These are phyloP conservation scores for Chrysolina americana DNA, from an alignment of 2,888 invertebrate species.

Conservation along the genomic window DNA sequence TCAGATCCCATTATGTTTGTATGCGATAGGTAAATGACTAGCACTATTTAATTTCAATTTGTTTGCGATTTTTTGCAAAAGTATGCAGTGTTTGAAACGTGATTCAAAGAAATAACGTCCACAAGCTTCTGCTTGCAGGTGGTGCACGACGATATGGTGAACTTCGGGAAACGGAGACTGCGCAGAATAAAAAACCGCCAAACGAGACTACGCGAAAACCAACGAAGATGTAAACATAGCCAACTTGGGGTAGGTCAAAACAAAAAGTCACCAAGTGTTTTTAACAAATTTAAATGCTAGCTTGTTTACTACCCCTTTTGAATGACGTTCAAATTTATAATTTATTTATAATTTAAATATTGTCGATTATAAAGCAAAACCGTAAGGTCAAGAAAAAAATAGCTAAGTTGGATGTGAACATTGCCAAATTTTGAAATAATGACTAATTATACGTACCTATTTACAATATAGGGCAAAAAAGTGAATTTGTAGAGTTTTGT, in stretches of 20 bases:
- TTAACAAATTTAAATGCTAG: background rate
- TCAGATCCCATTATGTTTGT: slow-evolving; percentile 40
- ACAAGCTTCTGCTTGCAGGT: slow-evolving; percentile 41
- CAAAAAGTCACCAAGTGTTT: slow-evolving; percentile 9
- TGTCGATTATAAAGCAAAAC: too few relatives aligned
- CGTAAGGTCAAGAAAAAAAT: too few relatives aligned
- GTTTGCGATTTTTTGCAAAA: background rate
- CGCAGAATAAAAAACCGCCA: slow-evolving; percentile 53
- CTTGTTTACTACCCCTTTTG: too few relatives aligned
- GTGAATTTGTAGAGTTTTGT: too few relatives aligned
- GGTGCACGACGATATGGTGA: slow-evolving; percentile 56
- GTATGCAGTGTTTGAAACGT: slow-evolving; percentile 14
- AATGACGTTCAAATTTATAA: too few relatives aligned
- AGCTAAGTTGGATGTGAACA: too few relatives aligned
- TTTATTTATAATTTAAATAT: too few relatives aligned
- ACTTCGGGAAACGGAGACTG: slow-evolving; percentile 50
- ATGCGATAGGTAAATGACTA: slow-evolving; percentile 6
- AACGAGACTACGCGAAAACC: slow-evolving; percentile 50
- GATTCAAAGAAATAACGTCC: slow-evolving; percentile 17
- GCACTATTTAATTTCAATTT: slow-evolving; percentile 10
- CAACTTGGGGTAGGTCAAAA: slow-evolving; percentile 34
- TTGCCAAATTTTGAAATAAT: too few relatives aligned
- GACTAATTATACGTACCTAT: too few relatives aligned
- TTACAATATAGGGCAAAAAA: too few relatives aligned
- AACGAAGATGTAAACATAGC: slow-evolving; percentile 42